These are phyloP conservation scores for Alexandromys fortis DNA, from an alignment of 2,113 vertebrate genomes.

Conservation along the genomic window DNA sequence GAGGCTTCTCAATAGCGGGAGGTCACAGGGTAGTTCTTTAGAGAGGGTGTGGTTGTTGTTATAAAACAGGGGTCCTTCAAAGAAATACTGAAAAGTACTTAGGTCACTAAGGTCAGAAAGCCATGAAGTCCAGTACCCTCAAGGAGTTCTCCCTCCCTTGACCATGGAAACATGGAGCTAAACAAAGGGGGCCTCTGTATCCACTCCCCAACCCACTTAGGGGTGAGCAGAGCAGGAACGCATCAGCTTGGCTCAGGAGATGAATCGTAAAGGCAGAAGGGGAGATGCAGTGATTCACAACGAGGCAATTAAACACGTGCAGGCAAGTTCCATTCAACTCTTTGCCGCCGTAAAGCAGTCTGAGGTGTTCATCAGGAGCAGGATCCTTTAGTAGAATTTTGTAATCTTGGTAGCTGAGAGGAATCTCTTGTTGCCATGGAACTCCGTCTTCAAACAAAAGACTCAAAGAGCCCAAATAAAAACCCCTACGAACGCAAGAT, in stretches of 20 bases:
- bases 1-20: neutral
- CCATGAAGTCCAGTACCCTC: neutral
- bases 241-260: neutral
- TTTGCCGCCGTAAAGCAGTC: neutral
- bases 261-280: neutral
- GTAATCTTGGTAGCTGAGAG: constrained; percentile 8
- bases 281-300: neutral
- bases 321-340: neutral
- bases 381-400: constrained; percentile 20
- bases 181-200: constrained; percentile 8
- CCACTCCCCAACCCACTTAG: neutral
- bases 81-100: constrained; percentile 20
- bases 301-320: constrained; percentile 32
- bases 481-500: neutral
- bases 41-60: neutral
- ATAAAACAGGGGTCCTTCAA: constrained; percentile 22
- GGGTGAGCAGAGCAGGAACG: neutral
- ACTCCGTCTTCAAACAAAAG: constrained; percentile 56
- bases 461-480: neutral
- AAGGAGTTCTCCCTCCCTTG: neutral
- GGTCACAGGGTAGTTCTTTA: neutral
- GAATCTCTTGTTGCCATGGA: constrained; percentile 39
- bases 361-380: neutral
- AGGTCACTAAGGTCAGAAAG: constrained; percentile 5
- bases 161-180: neutral